Base-by-base conservation (phyloP, 2,113 vertebrate genomes). In the Agapornis roseicollis region DNA sequence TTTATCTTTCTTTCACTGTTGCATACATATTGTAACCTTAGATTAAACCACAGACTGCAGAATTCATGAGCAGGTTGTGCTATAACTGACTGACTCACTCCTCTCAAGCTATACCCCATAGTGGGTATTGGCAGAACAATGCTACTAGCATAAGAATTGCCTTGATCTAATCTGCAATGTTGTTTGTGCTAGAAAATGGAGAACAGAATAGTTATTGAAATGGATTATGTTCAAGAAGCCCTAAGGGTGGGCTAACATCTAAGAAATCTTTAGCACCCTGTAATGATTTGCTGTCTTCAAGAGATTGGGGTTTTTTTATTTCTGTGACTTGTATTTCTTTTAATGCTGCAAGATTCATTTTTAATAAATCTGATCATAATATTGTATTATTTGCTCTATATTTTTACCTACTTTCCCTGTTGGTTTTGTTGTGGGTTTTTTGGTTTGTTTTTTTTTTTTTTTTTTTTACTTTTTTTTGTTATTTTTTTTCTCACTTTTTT, bases 251-350 rank as follows among this genome's bases (percentile, higher is more conserved):
- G 80, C 85, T 95, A 97, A 94, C 95, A 80, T 82, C 94, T 95
- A 76, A 41, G 70, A 91, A 94, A 94, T 90, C 90, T 95, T 96
- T 95, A 97, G 88, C 88, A 96, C 72, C 60, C 80, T 79, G 69
- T 95, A 97, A 97, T 93, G 93, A 96, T 96, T 94, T 97, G 47
- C 70, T 95, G 92, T 82, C 92, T 95, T 92, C 71, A 85, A 79
- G 81, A 93, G 72, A 11, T 6, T 76, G 24, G 29, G 17, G n/a
- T 90, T 90, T 70, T 61, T 71, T 85, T 77, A 68, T 92, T 86
- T 70, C 89, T 58, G 35, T 87, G 83, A 64, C 74, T 72, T 85
- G 46, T 92, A 41, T 37, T 56, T 74, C 29, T 86, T 83, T 70
- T 41, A 73, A 53, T 20, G 23, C 44, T 49, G 13, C 7, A 18